A percentile compares a stretch with the other conserved stretches of the same genome.
Conservation (phyloP, 2,888 invertebrate genomes). For the Hylaea fasciaria region DNA sequence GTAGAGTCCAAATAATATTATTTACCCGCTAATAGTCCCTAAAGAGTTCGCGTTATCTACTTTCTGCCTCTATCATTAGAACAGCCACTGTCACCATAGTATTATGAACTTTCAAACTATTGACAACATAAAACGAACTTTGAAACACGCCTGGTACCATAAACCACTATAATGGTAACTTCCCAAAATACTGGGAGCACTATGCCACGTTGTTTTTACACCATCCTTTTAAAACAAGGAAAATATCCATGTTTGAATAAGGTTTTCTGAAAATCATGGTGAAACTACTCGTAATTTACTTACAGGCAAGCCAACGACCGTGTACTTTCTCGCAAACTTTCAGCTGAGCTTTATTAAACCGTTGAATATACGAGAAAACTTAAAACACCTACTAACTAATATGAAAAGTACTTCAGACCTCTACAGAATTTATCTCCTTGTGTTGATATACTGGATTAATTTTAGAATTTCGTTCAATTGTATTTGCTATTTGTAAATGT, state of each 20-base stretch:
- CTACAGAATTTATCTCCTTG: background rate
- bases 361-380: conserved; percentile 39
- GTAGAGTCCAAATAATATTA: too few relatives aligned
- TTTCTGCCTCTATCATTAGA: too few relatives aligned
- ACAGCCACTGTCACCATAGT: too few relatives aligned
- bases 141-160: too few relatives aligned
- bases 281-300: conserved; percentile 17
- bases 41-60: too few relatives aligned
- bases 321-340: conserved; percentile 62
- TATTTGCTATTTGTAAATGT: background rate
- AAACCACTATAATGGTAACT: background rate
- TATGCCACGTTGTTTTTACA: too few relatives aligned
- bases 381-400: conserved; percentile 8
- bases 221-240: too few relatives aligned
- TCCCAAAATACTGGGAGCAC: too few relatives aligned
- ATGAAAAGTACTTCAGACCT: conserved; percentile 7
- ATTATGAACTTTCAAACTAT: too few relatives aligned
- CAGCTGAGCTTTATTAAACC: conserved; percentile 56
- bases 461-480: background rate
- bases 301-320: conserved; percentile 53
- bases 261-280: background rate
- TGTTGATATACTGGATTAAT: background rate
- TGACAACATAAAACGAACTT: too few relatives aligned
- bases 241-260: too few relatives aligned
- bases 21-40: too few relatives aligned